phyloP scores from a whole-genome alignment of 1,140 invertebrate species.

The Polyergus mexicanus region DNA sequence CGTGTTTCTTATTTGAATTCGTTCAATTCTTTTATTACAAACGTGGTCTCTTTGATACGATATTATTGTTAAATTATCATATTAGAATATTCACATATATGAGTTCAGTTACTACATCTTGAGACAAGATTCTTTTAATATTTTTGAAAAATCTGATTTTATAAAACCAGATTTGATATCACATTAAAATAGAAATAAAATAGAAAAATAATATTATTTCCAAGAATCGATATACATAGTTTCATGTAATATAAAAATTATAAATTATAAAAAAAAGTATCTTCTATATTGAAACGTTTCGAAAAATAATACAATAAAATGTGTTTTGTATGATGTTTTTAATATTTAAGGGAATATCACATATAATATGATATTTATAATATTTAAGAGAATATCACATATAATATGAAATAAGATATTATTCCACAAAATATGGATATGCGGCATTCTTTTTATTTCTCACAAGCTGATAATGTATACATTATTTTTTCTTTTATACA shows the following conservation, averaged over 20 bases:
- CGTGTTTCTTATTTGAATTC: neutral
- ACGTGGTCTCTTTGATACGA: neutral
- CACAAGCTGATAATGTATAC: too few species aligned
- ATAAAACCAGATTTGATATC: neutral
- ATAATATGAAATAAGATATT: conserved; percentile 1
- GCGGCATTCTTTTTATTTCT: too few species aligned
- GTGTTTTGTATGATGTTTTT: neutral
- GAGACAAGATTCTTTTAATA: neutral
- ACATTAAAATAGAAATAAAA: neutral
- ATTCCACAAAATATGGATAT: neutral
- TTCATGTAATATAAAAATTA: neutral
- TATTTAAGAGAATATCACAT: neutral
- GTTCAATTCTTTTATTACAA: neutral
- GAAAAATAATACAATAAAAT: too few species aligned
- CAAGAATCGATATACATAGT: neutral
- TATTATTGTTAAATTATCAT: neutral
- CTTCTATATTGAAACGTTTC: neutral
- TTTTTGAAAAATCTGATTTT: neutral
- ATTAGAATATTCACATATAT: conserved; percentile 52
- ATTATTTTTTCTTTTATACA: too few species aligned
- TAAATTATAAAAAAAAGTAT: neutral
- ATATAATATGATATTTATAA: neutral
- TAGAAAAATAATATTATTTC: neutral
- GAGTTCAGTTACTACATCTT: conserved; percentile 42
- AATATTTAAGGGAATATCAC: neutral